Percentiles rank a stretch among this genome's conserved stretches.
These are phyloP conservation scores for Pseudomyrmex gracilis DNA, from an alignment of 1,140 invertebrate species.

Conservation along the genomic window DNA sequence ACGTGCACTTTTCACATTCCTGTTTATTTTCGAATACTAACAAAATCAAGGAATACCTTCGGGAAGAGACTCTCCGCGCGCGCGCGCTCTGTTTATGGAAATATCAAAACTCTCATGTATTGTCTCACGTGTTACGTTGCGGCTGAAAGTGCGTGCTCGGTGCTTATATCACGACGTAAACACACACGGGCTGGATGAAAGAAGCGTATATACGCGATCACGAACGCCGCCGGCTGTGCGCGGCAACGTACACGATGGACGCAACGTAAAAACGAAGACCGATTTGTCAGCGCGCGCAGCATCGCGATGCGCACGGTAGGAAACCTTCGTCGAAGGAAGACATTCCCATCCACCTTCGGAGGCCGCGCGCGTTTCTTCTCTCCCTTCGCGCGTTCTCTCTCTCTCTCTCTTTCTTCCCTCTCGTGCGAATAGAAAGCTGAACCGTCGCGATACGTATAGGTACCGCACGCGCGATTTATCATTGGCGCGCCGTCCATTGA, in stretches of 20 bases:
- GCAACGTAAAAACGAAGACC: conserved; percentile 60
- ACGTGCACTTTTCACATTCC: no score
- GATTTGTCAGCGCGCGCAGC: conserved; percentile 71
- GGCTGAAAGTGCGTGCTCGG: neutral
- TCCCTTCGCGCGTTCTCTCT: conserved; percentile 4
- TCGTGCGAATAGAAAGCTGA: conserved; percentile 72
- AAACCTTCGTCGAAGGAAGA: conserved; percentile 67
- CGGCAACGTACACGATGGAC: conserved; percentile 28
- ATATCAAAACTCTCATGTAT: neutral
- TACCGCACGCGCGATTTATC: conserved; percentile 82
- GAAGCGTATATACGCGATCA: conserved; percentile 19
- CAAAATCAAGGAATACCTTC: neutral
- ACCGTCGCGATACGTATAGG: conserved; percentile 74
- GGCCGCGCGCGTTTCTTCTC: neutral
- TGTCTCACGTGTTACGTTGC: neutral
- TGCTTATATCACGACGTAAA: conserved; percentile 13
- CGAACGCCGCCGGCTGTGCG: conserved; percentile 26
- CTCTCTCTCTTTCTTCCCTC: conserved; percentile 53
- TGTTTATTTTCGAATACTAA: neutral
- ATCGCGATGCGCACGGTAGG: conserved; percentile 50
- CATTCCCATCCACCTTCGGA: conserved; percentile 53
- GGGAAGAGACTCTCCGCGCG: no score
- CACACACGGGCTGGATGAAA: conserved; percentile 20
- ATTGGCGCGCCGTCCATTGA: conserved; percentile 84
- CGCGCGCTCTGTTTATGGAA: neutral